Evolutionary conservation across 35 echinoderm and acorn worm species (phyloP), one percentile per base, ranked within the genome.

Genomic region (Hemicentrotus pulcherrimus): DNA sequence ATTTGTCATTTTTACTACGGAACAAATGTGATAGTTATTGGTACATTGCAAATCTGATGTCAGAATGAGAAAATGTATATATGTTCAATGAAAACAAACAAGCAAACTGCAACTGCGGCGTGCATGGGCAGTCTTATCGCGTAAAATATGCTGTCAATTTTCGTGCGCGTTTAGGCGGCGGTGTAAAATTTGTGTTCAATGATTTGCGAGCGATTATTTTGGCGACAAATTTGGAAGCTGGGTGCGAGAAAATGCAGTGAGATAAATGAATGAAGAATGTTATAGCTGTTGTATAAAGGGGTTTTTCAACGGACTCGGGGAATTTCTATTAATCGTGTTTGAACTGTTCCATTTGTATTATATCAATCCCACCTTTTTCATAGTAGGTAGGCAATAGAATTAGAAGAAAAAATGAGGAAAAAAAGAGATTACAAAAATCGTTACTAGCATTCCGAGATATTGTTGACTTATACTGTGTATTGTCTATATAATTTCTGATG

Each of bases 301-400:
- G 88, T 45, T 16, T 90, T 90, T 90, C 32, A 33, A n/a, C 9
- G 32, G 88, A 90, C 88, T 90, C 88, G 88, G 88, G 88, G 88
- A 90, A 47, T 90, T 90, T 90, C 46, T 90, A 90, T 90, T 32
- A 47, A 90, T 90, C 88, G 18, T 47, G 32, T 33, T 90, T 19
- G 32, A 47, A 90, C 32, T 90, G 88, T 90, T 90, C 88, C 88
- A 90, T 90, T 90, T 90, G 88, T 90, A 90, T 90, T 33, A 90
- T 90, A 90, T 90, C 88, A 90, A 90, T 90, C 88, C 88, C 88
- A 90, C 88, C 88, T 90, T 90, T 78, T 90, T 90, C 88, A 90
- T 90, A 90, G 32, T 90, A 90, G 88, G 32, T 90, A 90, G 88
- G 46, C 31, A 90, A 45, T 47, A 90, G 88, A 90, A 9, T 90